phyloP scores from a whole-genome alignment of 2,113 vertebrate genomes.

The Trematomus loennbergii region DNA sequence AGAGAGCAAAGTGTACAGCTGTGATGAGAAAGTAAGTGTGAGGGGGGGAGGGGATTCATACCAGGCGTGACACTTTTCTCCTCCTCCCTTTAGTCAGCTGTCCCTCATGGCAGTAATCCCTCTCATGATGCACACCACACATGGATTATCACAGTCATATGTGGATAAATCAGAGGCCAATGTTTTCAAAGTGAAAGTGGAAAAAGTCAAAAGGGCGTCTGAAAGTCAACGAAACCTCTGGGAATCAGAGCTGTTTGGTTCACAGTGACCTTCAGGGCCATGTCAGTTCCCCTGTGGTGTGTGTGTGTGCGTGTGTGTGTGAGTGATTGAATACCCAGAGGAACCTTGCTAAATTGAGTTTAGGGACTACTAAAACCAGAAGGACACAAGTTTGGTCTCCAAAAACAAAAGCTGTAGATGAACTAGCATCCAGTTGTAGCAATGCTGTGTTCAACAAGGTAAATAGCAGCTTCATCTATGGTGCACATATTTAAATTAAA shows the following conservation, averaged over 20 bases:
- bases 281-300: constrained; percentile 41
- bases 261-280: constrained; percentile 65
- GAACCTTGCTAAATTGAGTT: too few relatives aligned
- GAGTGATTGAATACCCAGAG: too few relatives aligned
- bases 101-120: constrained; percentile 56
- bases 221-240: constrained; percentile 68
- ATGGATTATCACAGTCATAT: constrained; percentile 57
- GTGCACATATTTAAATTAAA: too few relatives aligned
- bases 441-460: too few relatives aligned
- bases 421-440: too few relatives aligned
- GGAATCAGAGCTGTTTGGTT: constrained; percentile 48
- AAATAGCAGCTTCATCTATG: too few relatives aligned
- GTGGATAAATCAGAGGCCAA: constrained; percentile 11
- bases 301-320: not conserved
- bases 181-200: constrained; percentile 63
- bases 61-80: constrained; percentile 21
- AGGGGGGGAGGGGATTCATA: constrained; percentile 1
- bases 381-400: too few relatives aligned
- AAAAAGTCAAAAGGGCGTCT: constrained; percentile 56
- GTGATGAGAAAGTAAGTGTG: not conserved
- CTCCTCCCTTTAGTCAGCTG: constrained; percentile 16
- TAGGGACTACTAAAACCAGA: too few relatives aligned
- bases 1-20: not conserved
- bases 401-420: too few relatives aligned
- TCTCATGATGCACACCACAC: constrained; percentile 25